Evolutionary conservation across 2,888 invertebrate genomes (phyloP), one percentile per base, ranked within the genome.

Genomic region (Alitta virens): DNA sequence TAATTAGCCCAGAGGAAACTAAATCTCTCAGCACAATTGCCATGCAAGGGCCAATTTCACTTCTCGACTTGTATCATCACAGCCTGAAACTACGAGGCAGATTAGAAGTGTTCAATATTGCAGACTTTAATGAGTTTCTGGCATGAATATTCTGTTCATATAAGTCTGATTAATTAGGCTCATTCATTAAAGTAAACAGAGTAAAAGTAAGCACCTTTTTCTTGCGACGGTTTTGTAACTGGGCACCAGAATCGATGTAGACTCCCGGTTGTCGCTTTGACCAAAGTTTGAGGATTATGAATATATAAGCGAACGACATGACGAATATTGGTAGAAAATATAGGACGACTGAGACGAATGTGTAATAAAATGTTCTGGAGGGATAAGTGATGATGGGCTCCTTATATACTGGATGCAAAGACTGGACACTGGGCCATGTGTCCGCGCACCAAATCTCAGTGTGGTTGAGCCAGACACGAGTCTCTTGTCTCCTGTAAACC

Each of bases 271-370:
- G 70, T 46, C 73, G 69, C 16, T 77, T 75, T 9, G 75, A 75
- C 83, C 83, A 83, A 66, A 89, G 87, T 80, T 88, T 89, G 58
- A 86, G 81, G 64, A 89, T 88, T 72, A 91, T 90, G 25, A 51
- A 25, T 1, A 43, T 24, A 50, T 90, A 90, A 68, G 88, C 88
- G n/a, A 89, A 78, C 0, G 88, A 81, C 89, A 92, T 91, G 0
- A 90, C 84, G 0, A 86, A 83, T 25, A 91, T 81, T 0, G 92
- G 92, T 21, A 91, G 76, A 88, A 91, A 91, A 1, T 92, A 91
- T 23, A 91, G 80, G 5, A 91, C 85, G 0, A 88, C 86, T 23
- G 90, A 85, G 2, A 91, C 85, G 26, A 91, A 87, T 70, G 91
- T 89, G 90, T 91, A 92, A 75, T 92, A 93, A 40, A 89, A 86